Base-by-base conservation (phyloP, 1,140 invertebrate genomes). In the Schlechtendalia chinensis region DNA sequence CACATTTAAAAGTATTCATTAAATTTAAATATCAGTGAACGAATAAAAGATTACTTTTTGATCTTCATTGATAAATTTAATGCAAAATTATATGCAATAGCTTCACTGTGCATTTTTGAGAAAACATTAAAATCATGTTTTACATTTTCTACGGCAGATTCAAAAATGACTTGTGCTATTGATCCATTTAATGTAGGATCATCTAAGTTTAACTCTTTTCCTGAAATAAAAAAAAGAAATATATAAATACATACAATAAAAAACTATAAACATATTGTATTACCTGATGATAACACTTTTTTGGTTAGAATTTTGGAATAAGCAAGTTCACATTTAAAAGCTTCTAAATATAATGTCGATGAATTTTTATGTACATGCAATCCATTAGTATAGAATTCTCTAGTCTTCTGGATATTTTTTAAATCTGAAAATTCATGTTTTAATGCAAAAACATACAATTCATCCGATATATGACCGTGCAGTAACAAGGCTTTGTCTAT, bases 241-340 rank as follows among this genome's bases (percentile, higher is more conserved):
- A 61, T 45, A 17, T 32, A n/a, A 45, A 29, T 24, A 79, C n/a
- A 56, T 39, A 39, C 39, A 19, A 32, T 19, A 0, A 17, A 65
- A 16, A 65, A 65, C 32, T 11, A 75, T 27, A 11, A 54, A 56
- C 5, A 24, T 14, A 39, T 58, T 79, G 10, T 14, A 39, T 58
- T 79, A 79, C 56, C 32, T 27, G 19, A 14, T n/a, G 19, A 47
- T 4, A 24, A 45, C 12, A 61, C 5, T 4, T 58, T 59, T 79
- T 79, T 19, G 4, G 1, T 47, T 4, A 79, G 56, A 3, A 47
- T 79, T 24, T 79, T 16, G 24, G 74, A 45, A 19, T 24, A 61
- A 11, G 58, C n/a, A n/a, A 79, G 75, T 79, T 79, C 75, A 5
- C 32, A 61, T 47, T 79, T 61, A 79, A 79, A 79, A 6, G 75